Evolutionary conservation across 2,888 invertebrate species (phyloP), one percentile per base, ranked within the genome.

Genomic region (Zygothrica quintamaculata): DNA sequence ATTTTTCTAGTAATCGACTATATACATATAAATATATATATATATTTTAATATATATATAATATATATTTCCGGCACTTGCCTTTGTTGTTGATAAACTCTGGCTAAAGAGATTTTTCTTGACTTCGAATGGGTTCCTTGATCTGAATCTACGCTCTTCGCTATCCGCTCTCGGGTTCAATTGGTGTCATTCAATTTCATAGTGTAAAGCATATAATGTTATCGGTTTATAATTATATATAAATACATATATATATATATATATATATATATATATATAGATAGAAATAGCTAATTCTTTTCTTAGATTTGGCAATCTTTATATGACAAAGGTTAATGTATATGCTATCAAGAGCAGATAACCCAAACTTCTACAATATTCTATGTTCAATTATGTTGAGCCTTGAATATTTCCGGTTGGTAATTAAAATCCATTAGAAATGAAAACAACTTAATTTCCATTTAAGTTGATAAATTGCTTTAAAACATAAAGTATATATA

Each of bases 381-480:
- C 22, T 22, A 7, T 11, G 1, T 22, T 5, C 11, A 42, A 31
- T 47, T 52, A 22, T 22, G 18, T 13, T 36, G 29, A 29, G 29
- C 51, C 74, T 71, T 78, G 64, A 78, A 67, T 55, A 50, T 86
- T 80, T 80, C 79, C 79, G 79, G 84, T 75, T 78, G 43, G 64
- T 51, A 61, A 69, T 77, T n/a, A 52, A 22, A 18, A 34, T 36
- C 29, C 18, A 34, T 39, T 6, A 16, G 9, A n/a, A n/a, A n/a
- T 7, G 31, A 31, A 8, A 31, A 31, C n/a, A n/a, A n/a, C n/a
- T n/a, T n/a, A n/a, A n/a, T n/a, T n/a, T n/a, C n/a, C n/a, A n/a
- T n/a, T n/a, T n/a, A n/a, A n/a, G n/a, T n/a, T n/a, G n/a, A n/a
- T n/a, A n/a, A n/a, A n/a, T n/a, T n/a, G n/a, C n/a, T n/a, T n/a